Conservation (phyloP, 2,797 vertebrate genomes). For the Coregonus suidteri region DNA sequence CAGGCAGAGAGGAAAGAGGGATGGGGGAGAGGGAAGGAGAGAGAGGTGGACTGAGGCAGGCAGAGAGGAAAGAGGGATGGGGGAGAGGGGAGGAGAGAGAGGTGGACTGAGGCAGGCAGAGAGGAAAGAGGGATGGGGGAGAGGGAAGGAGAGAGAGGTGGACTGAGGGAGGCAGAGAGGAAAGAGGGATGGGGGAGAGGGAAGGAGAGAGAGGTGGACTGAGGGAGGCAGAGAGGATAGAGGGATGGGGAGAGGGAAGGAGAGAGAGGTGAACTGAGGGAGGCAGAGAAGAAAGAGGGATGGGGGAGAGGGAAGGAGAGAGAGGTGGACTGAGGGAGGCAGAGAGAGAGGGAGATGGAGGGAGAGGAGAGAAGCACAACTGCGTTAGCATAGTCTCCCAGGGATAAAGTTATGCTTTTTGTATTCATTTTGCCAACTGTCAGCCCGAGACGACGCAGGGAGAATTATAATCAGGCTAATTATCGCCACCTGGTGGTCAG, state of each 20-base stretch:
- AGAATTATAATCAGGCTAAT: constrained; percentile 74
- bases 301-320: too few species aligned
- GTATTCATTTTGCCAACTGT: constrained; percentile 78
- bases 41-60: constrained; percentile 46
- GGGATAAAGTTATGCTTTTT: constrained; percentile 77
- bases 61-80: constrained; percentile 48
- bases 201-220: too few species aligned
- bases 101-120: constrained; percentile 54
- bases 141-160: constrained; percentile 40
- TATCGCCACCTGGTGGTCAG: constrained; percentile 74
- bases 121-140: constrained; percentile 17
- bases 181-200: too few species aligned
- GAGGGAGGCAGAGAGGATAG: too few species aligned
- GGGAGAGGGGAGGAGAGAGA: constrained; percentile 35
- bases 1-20: constrained; percentile 46
- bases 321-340: too few species aligned
- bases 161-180: too few species aligned
- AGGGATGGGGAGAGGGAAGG: too few species aligned
- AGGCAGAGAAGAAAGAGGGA: too few species aligned
- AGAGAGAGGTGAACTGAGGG: too few species aligned
- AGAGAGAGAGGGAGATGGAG: constrained; percentile 35
- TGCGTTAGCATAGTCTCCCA: constrained; percentile 68
- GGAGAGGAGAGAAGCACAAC: constrained; percentile 68
- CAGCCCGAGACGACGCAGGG: constrained; percentile 60
- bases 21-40: constrained; percentile 53